phyloP scores from a whole-genome alignment of 2,888 invertebrate genomes.

The Suillia variegata region DNA sequence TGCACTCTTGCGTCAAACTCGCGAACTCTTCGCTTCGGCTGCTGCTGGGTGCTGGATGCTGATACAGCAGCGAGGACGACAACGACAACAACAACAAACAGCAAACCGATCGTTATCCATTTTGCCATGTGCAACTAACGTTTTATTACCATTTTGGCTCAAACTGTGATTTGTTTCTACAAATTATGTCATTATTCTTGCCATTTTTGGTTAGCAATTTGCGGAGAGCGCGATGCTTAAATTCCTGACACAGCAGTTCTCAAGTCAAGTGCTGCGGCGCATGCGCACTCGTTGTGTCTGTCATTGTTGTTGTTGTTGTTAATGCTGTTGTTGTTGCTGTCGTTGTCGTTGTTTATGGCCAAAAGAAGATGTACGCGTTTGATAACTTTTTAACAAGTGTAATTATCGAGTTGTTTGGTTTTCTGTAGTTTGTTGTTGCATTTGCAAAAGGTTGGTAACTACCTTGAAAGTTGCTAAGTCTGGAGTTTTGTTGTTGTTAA shows the following conservation, averaged over 20 bases:
- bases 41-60: too few species aligned
- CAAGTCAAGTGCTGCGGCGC: background rate
- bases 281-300: too few species aligned
- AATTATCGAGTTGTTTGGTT: background rate
- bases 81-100: too few species aligned
- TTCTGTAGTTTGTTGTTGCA: background rate
- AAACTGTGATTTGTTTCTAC: constrained; percentile 38
- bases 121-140: constrained; percentile 13
- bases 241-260: background rate
- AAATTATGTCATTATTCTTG: constrained; percentile 57
- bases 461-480: too few species aligned
- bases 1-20: constrained; percentile 9
- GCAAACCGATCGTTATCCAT: constrained; percentile 29
- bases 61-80: background rate
- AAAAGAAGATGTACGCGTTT: background rate
- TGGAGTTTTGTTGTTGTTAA: too few species aligned
- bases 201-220: constrained; percentile 48
- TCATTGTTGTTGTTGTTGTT: too few species aligned
- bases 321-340: too few species aligned
- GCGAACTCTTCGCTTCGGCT: background rate
- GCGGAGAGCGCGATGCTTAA: background rate
- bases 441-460: too few species aligned
- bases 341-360: background rate
- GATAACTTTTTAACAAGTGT: constrained; percentile 1
- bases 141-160: constrained; percentile 27